phyloP scores from a whole-genome alignment of 2,888 invertebrate genomes.

The Metacarcinus magister region DNA sequence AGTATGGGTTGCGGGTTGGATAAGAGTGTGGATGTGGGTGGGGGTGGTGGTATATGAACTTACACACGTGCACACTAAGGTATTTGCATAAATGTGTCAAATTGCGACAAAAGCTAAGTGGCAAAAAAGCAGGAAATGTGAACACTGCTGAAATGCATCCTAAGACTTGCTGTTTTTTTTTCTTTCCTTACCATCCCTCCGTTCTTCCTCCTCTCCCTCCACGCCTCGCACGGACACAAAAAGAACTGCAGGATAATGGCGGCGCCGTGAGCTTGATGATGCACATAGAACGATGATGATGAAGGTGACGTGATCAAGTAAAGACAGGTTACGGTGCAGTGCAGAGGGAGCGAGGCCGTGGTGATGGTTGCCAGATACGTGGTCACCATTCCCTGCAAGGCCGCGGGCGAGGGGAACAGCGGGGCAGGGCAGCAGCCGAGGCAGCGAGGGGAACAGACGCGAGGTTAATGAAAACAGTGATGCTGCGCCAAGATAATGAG shows the following conservation, averaged over 20 bases:
- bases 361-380: slow-evolving; percentile 32
- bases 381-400: not conserved
- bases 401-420: not conserved
- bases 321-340: slow-evolving; percentile 42
- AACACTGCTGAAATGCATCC: slow-evolving; percentile 16
- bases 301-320: slow-evolving; percentile 66
- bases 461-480: not conserved
- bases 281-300: slow-evolving; percentile 69
- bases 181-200: too few species aligned
- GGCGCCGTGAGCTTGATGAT: slow-evolving; percentile 66
- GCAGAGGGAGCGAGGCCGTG: not conserved
- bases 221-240: not conserved
- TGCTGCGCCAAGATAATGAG: not conserved
- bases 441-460: not conserved
- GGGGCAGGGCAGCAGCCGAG: not conserved
- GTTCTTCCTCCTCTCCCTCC: not conserved
- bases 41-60: not conserved
- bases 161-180: not conserved
- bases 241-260: not conserved
- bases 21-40: not conserved
- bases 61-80: not conserved
- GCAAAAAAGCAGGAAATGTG: not conserved
- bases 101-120: not conserved
- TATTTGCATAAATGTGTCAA: not conserved
- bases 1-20: too few species aligned